A percentile compares a stretch with the other conserved stretches of the same genome.
phyloP scores from a whole-genome alignment of 2,888 invertebrate genomes.

The Odontothrips loti region DNA sequence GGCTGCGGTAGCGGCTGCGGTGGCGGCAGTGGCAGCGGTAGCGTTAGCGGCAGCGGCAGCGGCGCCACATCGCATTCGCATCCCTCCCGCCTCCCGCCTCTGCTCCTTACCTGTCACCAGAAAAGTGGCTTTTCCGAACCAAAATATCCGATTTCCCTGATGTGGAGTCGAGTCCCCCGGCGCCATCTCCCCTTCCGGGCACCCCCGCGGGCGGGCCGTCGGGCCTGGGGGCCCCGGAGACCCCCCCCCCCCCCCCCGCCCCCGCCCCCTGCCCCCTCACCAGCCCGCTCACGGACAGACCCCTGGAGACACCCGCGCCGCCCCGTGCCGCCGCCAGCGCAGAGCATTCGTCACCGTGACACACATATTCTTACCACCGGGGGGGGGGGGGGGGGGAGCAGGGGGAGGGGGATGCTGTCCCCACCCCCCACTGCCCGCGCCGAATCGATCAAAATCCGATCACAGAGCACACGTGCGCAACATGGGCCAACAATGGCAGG shows the following conservation, averaged over 20 bases:
- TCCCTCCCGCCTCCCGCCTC: neutral
- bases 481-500: no score
- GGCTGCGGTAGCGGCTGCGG: neutral
- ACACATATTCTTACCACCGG: neutral
- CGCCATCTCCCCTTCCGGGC: neutral
- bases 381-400: neutral
- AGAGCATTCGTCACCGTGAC: neutral
- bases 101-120: neutral
- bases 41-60: neutral
- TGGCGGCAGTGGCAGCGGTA: neutral
- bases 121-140: conserved; percentile 2
- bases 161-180: neutral
- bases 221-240: no score
- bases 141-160: neutral
- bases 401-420: neutral
- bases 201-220: neutral
- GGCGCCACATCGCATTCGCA: neutral
- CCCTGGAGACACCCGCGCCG: no score
- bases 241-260: no score
- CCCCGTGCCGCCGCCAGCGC: no score
- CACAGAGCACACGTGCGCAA: neutral
- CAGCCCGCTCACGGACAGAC: no score
- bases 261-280: neutral
- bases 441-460: neutral
- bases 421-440: neutral